These are phyloP conservation scores for Canis aureus DNA, from an alignment of 2,113 vertebrate species.

Conservation along the genomic window DNA sequence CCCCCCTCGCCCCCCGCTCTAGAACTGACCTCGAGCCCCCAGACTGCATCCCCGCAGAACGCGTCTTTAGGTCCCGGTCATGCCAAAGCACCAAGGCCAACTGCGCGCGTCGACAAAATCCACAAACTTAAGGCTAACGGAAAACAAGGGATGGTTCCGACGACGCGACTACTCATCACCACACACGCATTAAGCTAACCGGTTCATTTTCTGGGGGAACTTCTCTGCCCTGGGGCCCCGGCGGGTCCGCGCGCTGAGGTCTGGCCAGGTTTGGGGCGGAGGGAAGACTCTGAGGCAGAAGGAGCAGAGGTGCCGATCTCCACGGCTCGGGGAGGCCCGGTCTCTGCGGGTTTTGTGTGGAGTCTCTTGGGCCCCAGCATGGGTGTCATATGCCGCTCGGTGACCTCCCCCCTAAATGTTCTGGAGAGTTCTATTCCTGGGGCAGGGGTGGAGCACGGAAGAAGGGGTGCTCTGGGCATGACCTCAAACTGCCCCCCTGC, in stretches of 20 bases:
- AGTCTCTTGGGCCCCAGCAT: not conserved
- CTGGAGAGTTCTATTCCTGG: not conserved
- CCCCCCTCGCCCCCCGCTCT: accelerated
- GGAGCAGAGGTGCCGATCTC: not conserved
- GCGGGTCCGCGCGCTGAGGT: accelerated
- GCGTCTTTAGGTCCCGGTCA: accelerated
- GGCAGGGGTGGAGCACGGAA: not conserved
- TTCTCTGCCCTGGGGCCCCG: accelerated
- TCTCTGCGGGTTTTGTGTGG: not conserved
- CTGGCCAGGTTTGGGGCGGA: not conserved
- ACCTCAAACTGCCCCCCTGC: not conserved
- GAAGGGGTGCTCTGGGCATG: not conserved
- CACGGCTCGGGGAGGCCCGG: accelerated
- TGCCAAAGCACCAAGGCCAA: not conserved
- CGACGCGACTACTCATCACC: accelerated
- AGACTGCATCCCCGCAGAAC: accelerated
- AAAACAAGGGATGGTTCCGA: not conserved
- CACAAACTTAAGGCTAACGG: accelerated
- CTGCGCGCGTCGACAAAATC: accelerated
- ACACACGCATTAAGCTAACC: accelerated
- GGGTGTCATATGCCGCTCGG: accelerated
- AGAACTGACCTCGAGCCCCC: not conserved
- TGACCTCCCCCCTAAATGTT: not conserved
- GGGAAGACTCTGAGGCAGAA: not conserved
- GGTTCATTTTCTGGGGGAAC: not conserved